Evolutionary conservation across 2,797 vertebrate species (phyloP).

Genomic region (Syngnathus rostellatus): DNA sequence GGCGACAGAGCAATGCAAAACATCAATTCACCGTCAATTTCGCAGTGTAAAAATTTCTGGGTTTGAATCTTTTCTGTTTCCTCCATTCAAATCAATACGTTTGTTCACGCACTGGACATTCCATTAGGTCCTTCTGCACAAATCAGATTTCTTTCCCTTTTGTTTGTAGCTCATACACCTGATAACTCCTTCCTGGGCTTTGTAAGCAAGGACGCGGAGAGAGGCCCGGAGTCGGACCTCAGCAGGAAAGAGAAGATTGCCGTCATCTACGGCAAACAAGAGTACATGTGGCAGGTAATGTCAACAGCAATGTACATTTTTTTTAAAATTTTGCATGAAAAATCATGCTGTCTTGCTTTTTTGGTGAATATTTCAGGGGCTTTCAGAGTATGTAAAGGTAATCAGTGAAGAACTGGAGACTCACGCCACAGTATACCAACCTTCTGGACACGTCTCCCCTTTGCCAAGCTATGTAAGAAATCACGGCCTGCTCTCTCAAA

Average conservation of each 20-base stretch:
- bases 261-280: slow-evolving; percentile 67
- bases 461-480: slow-evolving; percentile 58
- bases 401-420: slow-evolving; percentile 58
- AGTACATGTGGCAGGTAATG: slow-evolving; percentile 68
- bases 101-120: background rate
- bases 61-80: too few species aligned
- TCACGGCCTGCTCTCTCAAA: slow-evolving; percentile 64
- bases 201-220: slow-evolving; percentile 49
- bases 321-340: too few species aligned
- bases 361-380: slow-evolving; percentile 44
- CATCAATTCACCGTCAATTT: too few species aligned
- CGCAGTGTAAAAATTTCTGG: too few species aligned
- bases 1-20: too few species aligned
- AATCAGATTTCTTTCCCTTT: too few species aligned
- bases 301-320: background rate
- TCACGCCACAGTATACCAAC: slow-evolving; percentile 63
- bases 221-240: slow-evolving; percentile 17
- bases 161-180: slow-evolving; percentile 59
- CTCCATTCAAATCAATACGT: slow-evolving; percentile 7
- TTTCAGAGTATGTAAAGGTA: slow-evolving; percentile 53
- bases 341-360: background rate
- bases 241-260: slow-evolving; percentile 54
- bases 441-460: slow-evolving; percentile 31
- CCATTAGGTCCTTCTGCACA: too few species aligned
- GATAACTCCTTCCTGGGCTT: slow-evolving; percentile 73